Evolutionary conservation across 2,888 invertebrate genomes (phyloP).

Genomic region (Melinopterus prodromus): DNA sequence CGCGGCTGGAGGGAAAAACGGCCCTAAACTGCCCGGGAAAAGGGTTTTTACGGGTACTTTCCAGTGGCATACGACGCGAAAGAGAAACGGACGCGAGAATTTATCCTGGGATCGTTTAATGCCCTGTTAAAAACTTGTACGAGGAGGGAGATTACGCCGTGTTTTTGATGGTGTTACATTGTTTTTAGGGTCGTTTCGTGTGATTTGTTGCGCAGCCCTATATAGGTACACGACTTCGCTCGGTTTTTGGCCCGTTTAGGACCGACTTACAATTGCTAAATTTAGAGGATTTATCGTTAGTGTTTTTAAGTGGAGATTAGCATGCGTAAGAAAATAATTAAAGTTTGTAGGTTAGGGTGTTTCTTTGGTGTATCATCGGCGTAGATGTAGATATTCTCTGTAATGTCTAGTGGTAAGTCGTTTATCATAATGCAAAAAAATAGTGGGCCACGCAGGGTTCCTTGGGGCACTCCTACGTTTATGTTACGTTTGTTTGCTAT

Average conservation of each 20-base stretch:
- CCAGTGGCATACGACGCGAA: background rate
- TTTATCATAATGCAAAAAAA: too few species aligned
- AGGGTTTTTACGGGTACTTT: background rate
- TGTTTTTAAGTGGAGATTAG: too few species aligned
- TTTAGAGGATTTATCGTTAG: background rate
- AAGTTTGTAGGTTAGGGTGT: too few species aligned
- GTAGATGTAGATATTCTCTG: too few species aligned
- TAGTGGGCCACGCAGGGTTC: too few species aligned
- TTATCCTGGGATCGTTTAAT: background rate
- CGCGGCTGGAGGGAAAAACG: constrained; percentile 25
- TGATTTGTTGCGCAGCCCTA: background rate
- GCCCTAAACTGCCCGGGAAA: background rate
- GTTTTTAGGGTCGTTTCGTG: background rate
- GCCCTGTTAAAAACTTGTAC: background rate
- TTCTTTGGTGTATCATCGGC: too few species aligned
- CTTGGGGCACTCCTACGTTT: too few species aligned
- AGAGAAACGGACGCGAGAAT: background rate
- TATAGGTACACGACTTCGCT: background rate
- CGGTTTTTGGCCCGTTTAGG: background rate
- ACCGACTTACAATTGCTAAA: background rate
- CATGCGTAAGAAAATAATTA: too few species aligned
- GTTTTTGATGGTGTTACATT: constrained; percentile 4
- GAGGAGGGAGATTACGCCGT: background rate
- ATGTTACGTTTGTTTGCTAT: too few species aligned
- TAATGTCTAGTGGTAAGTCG: too few species aligned